These are phyloP conservation scores for Papilio elwesi DNA, from an alignment of 2,888 invertebrate species.

Conservation along the genomic window DNA sequence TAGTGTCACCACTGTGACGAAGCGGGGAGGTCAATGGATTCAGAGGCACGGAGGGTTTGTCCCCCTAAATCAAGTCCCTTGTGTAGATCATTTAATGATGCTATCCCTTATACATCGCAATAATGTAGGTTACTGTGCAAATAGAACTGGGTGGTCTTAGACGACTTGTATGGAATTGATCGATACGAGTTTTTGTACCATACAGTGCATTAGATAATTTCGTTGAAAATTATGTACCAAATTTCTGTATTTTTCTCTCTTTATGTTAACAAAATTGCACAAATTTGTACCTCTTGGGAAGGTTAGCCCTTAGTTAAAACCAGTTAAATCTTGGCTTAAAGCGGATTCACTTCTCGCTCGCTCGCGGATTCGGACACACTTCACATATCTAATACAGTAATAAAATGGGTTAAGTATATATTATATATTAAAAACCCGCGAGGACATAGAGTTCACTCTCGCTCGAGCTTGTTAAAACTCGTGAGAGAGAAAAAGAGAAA, in stretches of 20 bases:
- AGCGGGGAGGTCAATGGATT: slow-evolving; percentile 69
- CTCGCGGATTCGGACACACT: too few relatives aligned
- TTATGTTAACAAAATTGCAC: neutral
- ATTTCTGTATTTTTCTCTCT: too few relatives aligned
- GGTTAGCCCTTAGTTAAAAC: too few relatives aligned
- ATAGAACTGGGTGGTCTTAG: slow-evolving; percentile 72
- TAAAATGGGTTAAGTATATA: too few relatives aligned
- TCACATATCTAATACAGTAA: too few relatives aligned
- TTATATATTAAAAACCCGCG: too few relatives aligned
- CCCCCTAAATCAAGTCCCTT: slow-evolving; percentile 74
- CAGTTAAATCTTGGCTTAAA: too few relatives aligned
- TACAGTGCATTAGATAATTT: neutral
- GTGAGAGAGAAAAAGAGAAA: too few relatives aligned
- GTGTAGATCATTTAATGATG: slow-evolving; percentile 77
- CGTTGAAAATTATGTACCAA: neutral
- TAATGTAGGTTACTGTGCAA: slow-evolving; percentile 84
- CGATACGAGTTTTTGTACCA: slow-evolving; percentile 30
- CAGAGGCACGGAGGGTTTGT: slow-evolving; percentile 76
- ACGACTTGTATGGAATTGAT: slow-evolving; percentile 44
- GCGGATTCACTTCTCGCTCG: too few relatives aligned
- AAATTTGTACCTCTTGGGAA: too few relatives aligned
- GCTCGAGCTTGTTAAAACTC: too few relatives aligned
- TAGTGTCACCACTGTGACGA: slow-evolving; percentile 56
- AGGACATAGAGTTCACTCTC: too few relatives aligned
- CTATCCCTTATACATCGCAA: slow-evolving; percentile 74